phyloP scores from a whole-genome alignment of 30 jellyfish, hydroid and myxozoan species.

The Pseudorhiza aurosa region DNA sequence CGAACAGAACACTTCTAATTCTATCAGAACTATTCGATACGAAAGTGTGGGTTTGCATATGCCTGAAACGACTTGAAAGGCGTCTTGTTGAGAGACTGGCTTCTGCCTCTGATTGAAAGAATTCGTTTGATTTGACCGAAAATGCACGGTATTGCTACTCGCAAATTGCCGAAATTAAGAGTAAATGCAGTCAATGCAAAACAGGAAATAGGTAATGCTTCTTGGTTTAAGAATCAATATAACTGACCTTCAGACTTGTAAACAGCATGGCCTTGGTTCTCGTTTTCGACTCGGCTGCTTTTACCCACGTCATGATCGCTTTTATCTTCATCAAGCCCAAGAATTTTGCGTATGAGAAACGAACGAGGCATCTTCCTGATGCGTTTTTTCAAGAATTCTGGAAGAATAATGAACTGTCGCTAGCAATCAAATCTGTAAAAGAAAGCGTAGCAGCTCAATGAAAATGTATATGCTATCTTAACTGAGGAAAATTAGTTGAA shows the following conservation, averaged over 20 bases:
- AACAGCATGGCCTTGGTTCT: conserved; percentile 1
- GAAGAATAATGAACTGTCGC: no score
- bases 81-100: conserved; percentile 7
- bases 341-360: conserved; percentile 73
- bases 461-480: no score
- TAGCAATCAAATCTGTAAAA: no score
- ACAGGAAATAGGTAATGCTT: background rate
- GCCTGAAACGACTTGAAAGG: no score
- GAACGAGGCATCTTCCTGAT: conserved; percentile 73
- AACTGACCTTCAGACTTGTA: background rate
- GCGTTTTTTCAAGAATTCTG: background rate
- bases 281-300: background rate
- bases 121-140: background rate
- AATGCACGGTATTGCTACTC: background rate
- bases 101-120: background rate
- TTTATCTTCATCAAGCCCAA: conserved; percentile 75
- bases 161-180: background rate
- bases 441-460: no score
- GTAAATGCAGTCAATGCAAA: background rate
- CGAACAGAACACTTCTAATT: background rate
- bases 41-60: no score
- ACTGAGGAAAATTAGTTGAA: no score
- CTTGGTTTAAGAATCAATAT: background rate
- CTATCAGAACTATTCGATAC: no score
- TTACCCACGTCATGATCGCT: background rate